Conservation (phyloP, 2,797 vertebrate genomes). For the Microctenopoma steveboyesi region DNA sequence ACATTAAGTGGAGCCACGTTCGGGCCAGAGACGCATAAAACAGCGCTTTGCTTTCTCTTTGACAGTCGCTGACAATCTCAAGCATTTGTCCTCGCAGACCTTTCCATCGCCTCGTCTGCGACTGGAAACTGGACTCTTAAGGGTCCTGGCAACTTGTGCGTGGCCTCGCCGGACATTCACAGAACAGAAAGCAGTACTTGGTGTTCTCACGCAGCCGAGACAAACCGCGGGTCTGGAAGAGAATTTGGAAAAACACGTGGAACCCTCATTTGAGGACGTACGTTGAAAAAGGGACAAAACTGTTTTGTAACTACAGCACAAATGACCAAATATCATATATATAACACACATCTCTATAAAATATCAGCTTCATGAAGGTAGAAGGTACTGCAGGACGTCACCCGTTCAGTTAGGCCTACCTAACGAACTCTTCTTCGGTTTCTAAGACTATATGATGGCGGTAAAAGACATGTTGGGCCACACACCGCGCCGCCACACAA, state of each 20-base stretch:
- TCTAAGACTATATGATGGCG: too few species aligned
- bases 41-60: slow-evolving; percentile 44
- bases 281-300: slow-evolving; percentile 14
- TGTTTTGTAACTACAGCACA: background rate
- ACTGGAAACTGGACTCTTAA: slow-evolving; percentile 41
- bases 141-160: slow-evolving; percentile 36
- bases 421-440: too few species aligned
- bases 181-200: slow-evolving; percentile 52
- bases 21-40: slow-evolving; percentile 40
- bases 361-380: too few species aligned
- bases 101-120: slow-evolving; percentile 56
- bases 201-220: slow-evolving; percentile 40
- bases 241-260: slow-evolving; percentile 7
- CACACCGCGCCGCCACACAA: slow-evolving; percentile 62
- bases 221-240: background rate
- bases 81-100: slow-evolving; percentile 48
- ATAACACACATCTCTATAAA: too few species aligned
- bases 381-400: too few species aligned
- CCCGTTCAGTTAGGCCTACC: too few species aligned
- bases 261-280: slow-evolving; percentile 20
- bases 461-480: slow-evolving; percentile 48
- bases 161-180: slow-evolving; percentile 8
- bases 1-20: slow-evolving; percentile 70
- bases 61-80: slow-evolving; percentile 59
- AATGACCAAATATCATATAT: too few species aligned